Conservation (phyloP, 1,140 invertebrate species). For the Conopomorpha cramerella region DNA sequence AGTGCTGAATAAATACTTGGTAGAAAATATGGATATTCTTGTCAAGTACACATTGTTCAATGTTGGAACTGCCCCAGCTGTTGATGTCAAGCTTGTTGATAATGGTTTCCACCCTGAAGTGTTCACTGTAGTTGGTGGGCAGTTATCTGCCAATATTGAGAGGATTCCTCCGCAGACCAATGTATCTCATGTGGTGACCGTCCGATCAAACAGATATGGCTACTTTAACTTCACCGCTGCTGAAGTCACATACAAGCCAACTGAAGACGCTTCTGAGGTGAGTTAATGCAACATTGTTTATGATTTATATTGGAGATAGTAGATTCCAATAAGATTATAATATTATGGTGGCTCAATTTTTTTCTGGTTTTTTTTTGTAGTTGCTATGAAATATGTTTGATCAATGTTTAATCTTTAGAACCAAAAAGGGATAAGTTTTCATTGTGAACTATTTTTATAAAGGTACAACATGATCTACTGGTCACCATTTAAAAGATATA, state of each 20-base stretch:
- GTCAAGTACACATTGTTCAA: constrained; percentile 90
- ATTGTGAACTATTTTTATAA: too few relatives aligned
- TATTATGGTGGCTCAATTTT: too few relatives aligned
- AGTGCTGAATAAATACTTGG: constrained; percentile 96
- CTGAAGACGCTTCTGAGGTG: constrained; percentile 76
- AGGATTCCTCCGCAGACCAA: constrained; percentile 91
- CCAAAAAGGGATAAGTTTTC: too few relatives aligned
- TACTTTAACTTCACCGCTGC: constrained; percentile 98
- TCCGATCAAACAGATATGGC: constrained; percentile 87
- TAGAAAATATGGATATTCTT: constrained; percentile 97
- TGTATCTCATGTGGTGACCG: constrained; percentile 91
- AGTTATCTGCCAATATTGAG: constrained; percentile 81
- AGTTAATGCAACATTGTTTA: too few relatives aligned
- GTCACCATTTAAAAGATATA: too few relatives aligned
- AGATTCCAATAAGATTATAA: too few relatives aligned
- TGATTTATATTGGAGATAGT: too few relatives aligned
- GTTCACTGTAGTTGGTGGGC: constrained; percentile 86
- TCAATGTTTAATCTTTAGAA: too few relatives aligned
- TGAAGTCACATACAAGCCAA: constrained; percentile 85
- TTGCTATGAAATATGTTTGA: too few relatives aligned
- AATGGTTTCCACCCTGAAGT: constrained; percentile 87
- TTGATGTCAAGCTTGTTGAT: constrained; percentile 87
- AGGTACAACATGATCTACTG: too few relatives aligned
- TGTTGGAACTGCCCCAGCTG: constrained; percentile 83
- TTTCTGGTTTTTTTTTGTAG: too few relatives aligned